Percentiles rank a stretch among this genome's conserved stretches.
phyloP scores from a whole-genome alignment of 2,888 invertebrate species.

The Leptarthrus brevirostris region DNA sequence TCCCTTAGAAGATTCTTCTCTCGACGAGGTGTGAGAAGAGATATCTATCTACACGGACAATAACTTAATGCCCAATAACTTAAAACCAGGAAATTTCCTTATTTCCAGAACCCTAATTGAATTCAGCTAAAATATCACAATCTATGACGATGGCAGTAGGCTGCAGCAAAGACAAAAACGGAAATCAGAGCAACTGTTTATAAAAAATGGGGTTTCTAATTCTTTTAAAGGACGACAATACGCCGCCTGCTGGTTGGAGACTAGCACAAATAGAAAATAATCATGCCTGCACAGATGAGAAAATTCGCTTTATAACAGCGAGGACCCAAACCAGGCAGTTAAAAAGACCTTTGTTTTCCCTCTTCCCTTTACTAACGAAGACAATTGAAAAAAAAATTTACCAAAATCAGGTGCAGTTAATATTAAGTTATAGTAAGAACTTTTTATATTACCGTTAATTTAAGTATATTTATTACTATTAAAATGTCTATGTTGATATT shows the following conservation, averaged over 20 bases:
- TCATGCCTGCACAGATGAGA: background rate
- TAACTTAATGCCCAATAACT: background rate
- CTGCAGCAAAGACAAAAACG: background rate
- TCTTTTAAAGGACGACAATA: background rate
- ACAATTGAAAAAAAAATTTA: too few species aligned
- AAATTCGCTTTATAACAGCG: too few species aligned
- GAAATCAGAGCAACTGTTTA: background rate
- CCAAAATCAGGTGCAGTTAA: too few species aligned
- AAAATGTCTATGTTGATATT: too few species aligned
- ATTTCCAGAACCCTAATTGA: background rate
- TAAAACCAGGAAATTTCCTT: background rate
- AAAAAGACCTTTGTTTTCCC: background rate
- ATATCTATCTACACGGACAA: slow-evolving; percentile 18
- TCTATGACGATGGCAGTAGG: background rate
- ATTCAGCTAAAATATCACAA: background rate
- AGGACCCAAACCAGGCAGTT: background rate
- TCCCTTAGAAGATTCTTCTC: slow-evolving; percentile 52
- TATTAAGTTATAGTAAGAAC: too few species aligned
- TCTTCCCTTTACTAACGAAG: too few species aligned
- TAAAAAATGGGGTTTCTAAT: background rate
- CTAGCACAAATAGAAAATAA: background rate
- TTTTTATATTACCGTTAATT: too few species aligned
- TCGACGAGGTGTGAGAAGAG: background rate
- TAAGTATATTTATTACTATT: too few species aligned
- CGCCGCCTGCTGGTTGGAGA: background rate